A percentile compares a stretch with the other conserved stretches of the same genome.
These are phyloP conservation scores for Boleophthalmus pectinirostris DNA, from an alignment of 2,113 vertebrate species.

Conservation along the genomic window DNA sequence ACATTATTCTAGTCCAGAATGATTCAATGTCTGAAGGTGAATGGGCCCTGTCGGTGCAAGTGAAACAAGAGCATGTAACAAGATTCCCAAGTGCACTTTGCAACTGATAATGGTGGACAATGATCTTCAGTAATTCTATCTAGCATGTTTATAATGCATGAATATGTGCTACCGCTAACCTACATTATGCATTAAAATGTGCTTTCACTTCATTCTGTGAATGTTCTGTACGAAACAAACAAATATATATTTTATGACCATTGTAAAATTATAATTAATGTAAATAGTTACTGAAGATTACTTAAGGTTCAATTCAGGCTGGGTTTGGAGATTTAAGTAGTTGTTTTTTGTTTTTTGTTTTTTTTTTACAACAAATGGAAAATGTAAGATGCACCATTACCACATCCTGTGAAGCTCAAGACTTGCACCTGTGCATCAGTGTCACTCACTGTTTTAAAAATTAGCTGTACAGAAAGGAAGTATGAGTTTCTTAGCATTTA, in stretches of 20 bases:
- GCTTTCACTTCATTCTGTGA: not conserved
- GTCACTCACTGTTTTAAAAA: constrained; percentile 12
- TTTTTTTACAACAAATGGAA: constrained; percentile 47
- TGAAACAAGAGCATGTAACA: constrained; percentile 72
- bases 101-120: constrained; percentile 39
- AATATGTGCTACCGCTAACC: constrained; percentile 39
- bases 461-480: constrained; percentile 8
- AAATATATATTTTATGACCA: not conserved
- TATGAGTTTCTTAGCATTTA: constrained; percentile 36
- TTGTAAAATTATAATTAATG: not conserved
- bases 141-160: constrained; percentile 65
- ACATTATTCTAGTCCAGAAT: constrained; percentile 6
- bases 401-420: constrained; percentile 60
- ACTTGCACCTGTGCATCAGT: constrained; percentile 16
- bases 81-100: constrained; percentile 49
- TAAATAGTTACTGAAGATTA: not conserved
- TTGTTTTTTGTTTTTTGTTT: too few species aligned
- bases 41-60: constrained; percentile 65
- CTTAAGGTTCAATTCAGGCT: not conserved
- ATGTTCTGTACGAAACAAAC: not conserved
- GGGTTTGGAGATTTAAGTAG: not conserved
- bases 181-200: constrained; percentile 17
- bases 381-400: constrained; percentile 20
- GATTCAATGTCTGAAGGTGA: constrained; percentile 61
- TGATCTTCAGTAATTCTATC: constrained; percentile 57